A percentile compares a stretch with the other conserved stretches of the same genome.
phyloP scores from a whole-genome alignment of 2,797 vertebrate genomes.

The Molossus molossus region DNA sequence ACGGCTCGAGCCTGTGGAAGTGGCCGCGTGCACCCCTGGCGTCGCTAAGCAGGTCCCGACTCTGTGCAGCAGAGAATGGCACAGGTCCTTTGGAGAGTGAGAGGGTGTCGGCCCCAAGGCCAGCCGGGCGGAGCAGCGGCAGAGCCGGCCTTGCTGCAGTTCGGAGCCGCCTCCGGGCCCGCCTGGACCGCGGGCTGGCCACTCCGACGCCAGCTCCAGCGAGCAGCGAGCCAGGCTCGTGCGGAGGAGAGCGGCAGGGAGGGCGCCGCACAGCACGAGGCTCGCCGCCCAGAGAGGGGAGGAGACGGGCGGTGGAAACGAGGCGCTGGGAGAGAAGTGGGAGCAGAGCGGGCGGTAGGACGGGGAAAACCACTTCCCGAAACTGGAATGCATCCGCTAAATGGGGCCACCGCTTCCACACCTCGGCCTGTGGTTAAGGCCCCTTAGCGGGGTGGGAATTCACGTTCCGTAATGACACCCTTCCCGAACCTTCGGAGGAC shows the following conservation, averaged over 20 bases:
- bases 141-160: not conserved
- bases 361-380: slow-evolving; percentile 80
- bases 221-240: not conserved
- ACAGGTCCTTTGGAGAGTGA: not conserved
- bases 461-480: slow-evolving; percentile 83
- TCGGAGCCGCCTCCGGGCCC: not conserved
- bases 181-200: accelerated
- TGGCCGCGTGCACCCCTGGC: too few relatives aligned
- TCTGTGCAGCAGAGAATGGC: accelerated
- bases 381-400: slow-evolving; percentile 85
- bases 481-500: slow-evolving; percentile 85
- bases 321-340: not conserved
- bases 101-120: accelerated
- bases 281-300: accelerated
- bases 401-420: slow-evolving; percentile 76
- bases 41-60: accelerated
- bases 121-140: not conserved
- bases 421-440: slow-evolving; percentile 83
- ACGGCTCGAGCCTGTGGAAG: too few relatives aligned
- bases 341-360: slow-evolving; percentile 69
- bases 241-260: not conserved
- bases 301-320: accelerated
- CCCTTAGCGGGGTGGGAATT: slow-evolving; percentile 84
- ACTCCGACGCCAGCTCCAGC: not conserved
- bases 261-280: accelerated